Percentiles rank a stretch among this genome's conserved stretches.
Evolutionary conservation across 2,113 vertebrate species (phyloP).

Genomic region (Sialia sialis): DNA sequence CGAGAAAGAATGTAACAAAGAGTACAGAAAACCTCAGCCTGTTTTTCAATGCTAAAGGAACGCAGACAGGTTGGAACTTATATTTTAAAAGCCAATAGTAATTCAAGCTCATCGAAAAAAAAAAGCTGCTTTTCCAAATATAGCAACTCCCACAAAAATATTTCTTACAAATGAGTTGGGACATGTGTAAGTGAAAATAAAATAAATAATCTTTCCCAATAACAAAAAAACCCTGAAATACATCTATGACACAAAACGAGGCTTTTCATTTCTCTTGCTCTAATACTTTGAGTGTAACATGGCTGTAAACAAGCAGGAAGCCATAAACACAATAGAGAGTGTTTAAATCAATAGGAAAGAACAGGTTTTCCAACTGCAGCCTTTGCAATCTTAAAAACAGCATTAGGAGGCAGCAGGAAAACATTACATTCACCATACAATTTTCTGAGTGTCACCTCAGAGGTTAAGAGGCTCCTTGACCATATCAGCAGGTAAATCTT

Average conservation of each 20-base stretch:
- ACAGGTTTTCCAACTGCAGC: background rate
- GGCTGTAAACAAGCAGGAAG: constrained; percentile 22
- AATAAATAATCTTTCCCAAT: background rate
- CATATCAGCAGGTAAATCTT: background rate
- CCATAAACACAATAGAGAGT: constrained; percentile 35
- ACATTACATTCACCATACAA: background rate
- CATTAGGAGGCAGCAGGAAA: background rate
- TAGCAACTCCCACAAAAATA: fast-evolving
- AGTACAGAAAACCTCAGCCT: background rate
- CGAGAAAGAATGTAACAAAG: background rate
- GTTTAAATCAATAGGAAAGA: constrained; percentile 50
- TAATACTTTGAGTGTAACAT: background rate
- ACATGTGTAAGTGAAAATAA: background rate
- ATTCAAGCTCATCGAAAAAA: background rate
- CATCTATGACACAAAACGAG: background rate
- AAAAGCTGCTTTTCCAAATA: background rate
- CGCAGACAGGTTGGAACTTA: background rate
- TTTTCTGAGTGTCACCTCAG: constrained; percentile 41
- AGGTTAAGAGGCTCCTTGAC: constrained; percentile 39
- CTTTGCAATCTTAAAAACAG: constrained; percentile 30
- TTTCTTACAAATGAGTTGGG: background rate
- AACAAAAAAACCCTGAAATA: background rate
- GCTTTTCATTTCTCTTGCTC: background rate
- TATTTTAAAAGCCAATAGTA: background rate
- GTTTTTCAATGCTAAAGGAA: background rate